Evolutionary conservation across 2,888 invertebrate genomes (phyloP).

Genomic region (Alitta virens): DNA sequence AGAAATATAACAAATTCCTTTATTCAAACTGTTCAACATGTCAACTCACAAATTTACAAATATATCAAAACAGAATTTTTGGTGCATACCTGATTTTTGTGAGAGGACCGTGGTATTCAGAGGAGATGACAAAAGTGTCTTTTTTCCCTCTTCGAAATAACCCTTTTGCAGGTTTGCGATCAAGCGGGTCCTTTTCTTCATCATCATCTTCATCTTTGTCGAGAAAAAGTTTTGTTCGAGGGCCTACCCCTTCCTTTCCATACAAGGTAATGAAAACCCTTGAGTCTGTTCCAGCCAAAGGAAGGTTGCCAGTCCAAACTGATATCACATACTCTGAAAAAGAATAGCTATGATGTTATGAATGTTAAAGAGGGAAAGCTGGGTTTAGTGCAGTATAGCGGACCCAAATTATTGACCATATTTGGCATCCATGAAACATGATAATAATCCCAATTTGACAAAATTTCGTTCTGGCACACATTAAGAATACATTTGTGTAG

Average conservation of each 20-base stretch:
- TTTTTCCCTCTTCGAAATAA: conserved; percentile 29
- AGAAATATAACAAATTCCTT: conserved; percentile 10
- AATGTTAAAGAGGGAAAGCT: too few species aligned
- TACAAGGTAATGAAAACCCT: conserved; percentile 42
- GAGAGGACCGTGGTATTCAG: conserved; percentile 42
- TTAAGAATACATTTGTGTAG: neutral
- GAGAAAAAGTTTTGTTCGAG: conserved; percentile 4
- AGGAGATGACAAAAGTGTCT: conserved; percentile 38
- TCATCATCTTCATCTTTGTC: conserved; percentile 29
- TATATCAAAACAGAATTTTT: too few species aligned
- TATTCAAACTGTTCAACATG: too few species aligned
- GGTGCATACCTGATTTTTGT: conserved; percentile 35
- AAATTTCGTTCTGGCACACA: neutral
- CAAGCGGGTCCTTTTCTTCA: neutral
- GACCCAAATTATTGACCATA: too few species aligned
- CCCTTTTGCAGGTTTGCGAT: neutral
- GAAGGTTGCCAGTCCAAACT: conserved; percentile 41
- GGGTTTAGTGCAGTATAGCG: too few species aligned
- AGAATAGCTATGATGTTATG: too few species aligned
- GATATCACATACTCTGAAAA: conserved; percentile 39
- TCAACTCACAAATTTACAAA: too few species aligned
- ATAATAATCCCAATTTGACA: neutral
- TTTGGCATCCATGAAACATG: too few species aligned
- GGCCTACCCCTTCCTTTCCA: conserved; percentile 34
- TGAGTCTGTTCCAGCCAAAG: conserved; percentile 49